Base-by-base conservation (phyloP, 2,888 invertebrate species). In the Synanthedon tipuliformis region DNA sequence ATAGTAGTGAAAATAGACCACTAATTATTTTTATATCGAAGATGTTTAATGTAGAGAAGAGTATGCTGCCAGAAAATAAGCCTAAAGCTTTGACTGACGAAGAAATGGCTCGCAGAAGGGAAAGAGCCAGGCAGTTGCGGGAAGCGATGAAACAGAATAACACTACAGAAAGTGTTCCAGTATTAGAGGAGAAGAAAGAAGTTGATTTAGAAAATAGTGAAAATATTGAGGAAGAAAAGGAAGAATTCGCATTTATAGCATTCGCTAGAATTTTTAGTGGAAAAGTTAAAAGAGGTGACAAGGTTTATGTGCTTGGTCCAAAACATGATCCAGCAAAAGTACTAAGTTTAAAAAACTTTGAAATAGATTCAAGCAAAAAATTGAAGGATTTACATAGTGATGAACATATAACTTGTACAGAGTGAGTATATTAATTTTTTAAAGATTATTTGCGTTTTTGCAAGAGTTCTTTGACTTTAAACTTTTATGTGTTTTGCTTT, bases 201-300 rank as follows among this genome's bases (percentile, higher is more conserved):
- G 57, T 41, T 64, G 62, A 40, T 48, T 66, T 65, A 12, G 60
- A 68, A 12, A 75, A 58, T 52, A 64, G 68, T 53, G 71, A 70
- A 52, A 86, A 88, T 55, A 90, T 91, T 51, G 71, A 73, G 53
- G 67, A 69, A 54, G 77, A 74, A 57, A 73, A 83, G 48, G 60
- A 69, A 23, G 73, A 75, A 49, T 78, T 83, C 49, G 91, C 90
- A 48, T 94, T 98, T 70, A 89, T 99, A 59, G 98, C 96, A 0
- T 96, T 99, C 84, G 97, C 97, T 15, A 90, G 98, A 68, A 90
- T 99, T 41, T 98, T 95, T 75, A 96, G 96, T 74, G 98, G 99
- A 3, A 93, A 90, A 53, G 75, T 98, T 41, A 91, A 76, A 60
- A 89, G 88, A 62, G 96, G 96, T 7, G 91, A 93, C 66, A 91